A percentile compares a stretch with the other conserved stretches of the same genome.
phyloP scores from a whole-genome alignment of 2,113 vertebrate species.

The Protobothrops mucrosquamatus region DNA sequence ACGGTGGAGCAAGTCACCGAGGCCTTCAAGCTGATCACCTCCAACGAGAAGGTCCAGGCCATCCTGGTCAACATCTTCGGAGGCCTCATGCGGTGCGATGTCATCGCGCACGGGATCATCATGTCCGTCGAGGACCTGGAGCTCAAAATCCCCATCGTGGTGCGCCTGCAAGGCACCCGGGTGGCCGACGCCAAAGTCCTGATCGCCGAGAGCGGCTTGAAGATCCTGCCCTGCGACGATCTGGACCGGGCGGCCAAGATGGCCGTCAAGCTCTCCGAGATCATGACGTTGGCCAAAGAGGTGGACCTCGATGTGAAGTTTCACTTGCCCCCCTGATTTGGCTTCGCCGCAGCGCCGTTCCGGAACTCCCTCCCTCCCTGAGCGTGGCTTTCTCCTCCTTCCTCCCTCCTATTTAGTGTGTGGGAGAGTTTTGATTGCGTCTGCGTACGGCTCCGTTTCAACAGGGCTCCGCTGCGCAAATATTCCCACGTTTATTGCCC shows the following conservation, averaged over 20 bases:
- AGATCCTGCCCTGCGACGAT: slow-evolving; percentile 96
- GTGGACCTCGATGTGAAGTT: slow-evolving; percentile 67
- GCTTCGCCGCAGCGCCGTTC: fast-evolving
- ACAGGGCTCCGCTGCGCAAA: too few species aligned
- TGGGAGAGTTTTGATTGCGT: neutral
- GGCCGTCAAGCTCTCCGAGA: slow-evolving; percentile 92
- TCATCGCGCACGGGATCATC: slow-evolving; percentile 95
- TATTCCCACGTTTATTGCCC: neutral
- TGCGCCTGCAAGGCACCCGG: slow-evolving; percentile 94
- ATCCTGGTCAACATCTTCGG: slow-evolving; percentile 98
- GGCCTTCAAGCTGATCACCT: slow-evolving; percentile 87
- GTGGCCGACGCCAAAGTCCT: slow-evolving; percentile 96
- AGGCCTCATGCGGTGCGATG: slow-evolving; percentile 96
- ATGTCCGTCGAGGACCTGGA: slow-evolving; percentile 92
- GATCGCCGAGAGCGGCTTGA: slow-evolving; percentile 91
- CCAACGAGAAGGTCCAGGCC: slow-evolving; percentile 79
- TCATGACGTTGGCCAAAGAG: slow-evolving; percentile 84
- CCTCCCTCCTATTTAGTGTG: neutral
- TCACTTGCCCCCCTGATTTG: neutral
- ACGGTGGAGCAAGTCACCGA: slow-evolving; percentile 96
- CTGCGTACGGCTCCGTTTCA: fast-evolving
- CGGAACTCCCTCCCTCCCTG: too few species aligned
- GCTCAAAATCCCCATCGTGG: slow-evolving; percentile 93
- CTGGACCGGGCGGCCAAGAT: slow-evolving; percentile 96
- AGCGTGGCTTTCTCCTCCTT: neutral